Conservation (phyloP, 2,888 invertebrate genomes). For the Notocelia uddmanniana region DNA sequence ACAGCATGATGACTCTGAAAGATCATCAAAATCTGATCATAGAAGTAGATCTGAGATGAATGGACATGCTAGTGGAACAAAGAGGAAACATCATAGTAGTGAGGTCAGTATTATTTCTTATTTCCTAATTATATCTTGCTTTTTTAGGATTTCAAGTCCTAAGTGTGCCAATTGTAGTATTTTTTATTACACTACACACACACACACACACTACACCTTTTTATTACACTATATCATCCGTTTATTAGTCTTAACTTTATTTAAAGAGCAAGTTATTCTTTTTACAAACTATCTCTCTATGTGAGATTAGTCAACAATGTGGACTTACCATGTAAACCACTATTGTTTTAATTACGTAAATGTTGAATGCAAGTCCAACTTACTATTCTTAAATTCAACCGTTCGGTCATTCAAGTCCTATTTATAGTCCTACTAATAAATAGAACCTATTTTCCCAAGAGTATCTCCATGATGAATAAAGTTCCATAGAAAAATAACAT, state of each 20-base stretch:
- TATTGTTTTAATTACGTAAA: background rate
- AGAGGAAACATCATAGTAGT: constrained; percentile 75
- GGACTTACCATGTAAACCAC: background rate
- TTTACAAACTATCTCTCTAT: too few species aligned
- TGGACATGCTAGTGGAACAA: constrained; percentile 69
- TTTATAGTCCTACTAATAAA: background rate
- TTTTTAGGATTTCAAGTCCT: background rate
- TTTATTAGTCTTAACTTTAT: background rate
- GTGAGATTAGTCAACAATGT: background rate
- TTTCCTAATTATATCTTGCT: background rate
- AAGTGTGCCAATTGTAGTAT: background rate
- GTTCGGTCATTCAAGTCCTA: too few species aligned
- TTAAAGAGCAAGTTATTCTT: background rate
- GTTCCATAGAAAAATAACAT: too few species aligned
- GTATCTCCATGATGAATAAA: background rate
- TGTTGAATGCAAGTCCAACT: too few species aligned
- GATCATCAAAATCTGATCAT: constrained; percentile 52
- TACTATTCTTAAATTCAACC: too few species aligned
- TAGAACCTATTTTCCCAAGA: background rate
- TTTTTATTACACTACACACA: too few species aligned
- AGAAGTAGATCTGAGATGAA: constrained; percentile 62
- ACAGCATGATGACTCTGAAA: constrained; percentile 57
- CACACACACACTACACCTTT: too few species aligned
- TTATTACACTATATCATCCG: too few species aligned
- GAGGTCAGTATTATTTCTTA: constrained; percentile 64